These are phyloP conservation scores for Mormoops blainvillei DNA, from an alignment of 2,113 vertebrate species.

Conservation along the genomic window DNA sequence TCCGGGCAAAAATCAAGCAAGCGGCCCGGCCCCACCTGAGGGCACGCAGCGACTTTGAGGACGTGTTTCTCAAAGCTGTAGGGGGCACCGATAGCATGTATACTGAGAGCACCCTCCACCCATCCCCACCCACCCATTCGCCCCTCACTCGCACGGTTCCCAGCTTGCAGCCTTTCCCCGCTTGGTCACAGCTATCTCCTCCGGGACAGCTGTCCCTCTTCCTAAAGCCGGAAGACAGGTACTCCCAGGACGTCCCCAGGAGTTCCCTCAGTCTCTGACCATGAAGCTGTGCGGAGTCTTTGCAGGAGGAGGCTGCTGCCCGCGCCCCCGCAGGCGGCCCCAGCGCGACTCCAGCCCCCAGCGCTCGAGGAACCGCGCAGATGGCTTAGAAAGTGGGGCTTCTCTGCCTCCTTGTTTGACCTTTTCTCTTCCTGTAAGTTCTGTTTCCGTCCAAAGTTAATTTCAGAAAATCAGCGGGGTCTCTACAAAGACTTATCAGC, in stretches of 20 bases:
- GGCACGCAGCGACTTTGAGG: fast-evolving
- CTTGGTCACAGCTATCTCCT: no score
- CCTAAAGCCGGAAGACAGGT: not conserved
- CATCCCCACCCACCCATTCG: fast-evolving
- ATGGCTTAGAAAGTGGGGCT: not conserved
- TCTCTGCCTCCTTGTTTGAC: not conserved
- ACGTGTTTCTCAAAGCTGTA: not conserved
- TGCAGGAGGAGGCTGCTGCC: not conserved
- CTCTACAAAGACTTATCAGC: not conserved
- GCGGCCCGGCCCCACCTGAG: not conserved
- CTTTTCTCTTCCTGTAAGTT: not conserved
- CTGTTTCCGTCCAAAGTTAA: not conserved
- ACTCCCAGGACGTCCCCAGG: not conserved
- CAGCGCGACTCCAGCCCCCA: no score
- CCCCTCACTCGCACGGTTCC: not conserved
- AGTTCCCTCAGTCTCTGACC: no score
- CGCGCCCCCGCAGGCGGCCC: fast-evolving
- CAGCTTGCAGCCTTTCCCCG: not conserved
- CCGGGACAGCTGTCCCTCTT: no score
- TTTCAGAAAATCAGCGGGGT: not conserved
- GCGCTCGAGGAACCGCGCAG: not conserved
- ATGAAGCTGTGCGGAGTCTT: not conserved
- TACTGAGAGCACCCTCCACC: not conserved
- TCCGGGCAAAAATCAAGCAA: no score
- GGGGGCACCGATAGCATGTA: not conserved